phyloP scores from a whole-genome alignment of 2,113 vertebrate species.

The Microtus richardsoni region DNA sequence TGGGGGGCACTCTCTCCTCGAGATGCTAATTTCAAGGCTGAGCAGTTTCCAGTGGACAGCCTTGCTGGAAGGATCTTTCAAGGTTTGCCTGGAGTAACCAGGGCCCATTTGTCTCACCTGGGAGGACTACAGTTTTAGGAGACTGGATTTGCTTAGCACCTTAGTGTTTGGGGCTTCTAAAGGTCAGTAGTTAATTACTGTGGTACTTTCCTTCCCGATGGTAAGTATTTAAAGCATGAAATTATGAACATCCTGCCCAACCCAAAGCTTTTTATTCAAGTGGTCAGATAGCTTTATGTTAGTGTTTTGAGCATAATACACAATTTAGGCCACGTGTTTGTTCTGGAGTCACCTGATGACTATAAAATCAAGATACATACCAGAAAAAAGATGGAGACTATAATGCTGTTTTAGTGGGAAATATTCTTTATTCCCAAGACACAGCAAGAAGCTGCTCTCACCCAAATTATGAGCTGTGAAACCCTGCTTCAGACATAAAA shows the following conservation, averaged over 20 bases:
- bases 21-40: slow-evolving; percentile 89
- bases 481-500: slow-evolving; percentile 56
- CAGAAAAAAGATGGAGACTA: slow-evolving; percentile 59
- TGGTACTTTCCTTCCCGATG: slow-evolving; percentile 50
- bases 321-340: slow-evolving; percentile 83
- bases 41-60: slow-evolving; percentile 82
- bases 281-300: slow-evolving; percentile 76
- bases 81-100: slow-evolving; percentile 78
- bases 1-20: slow-evolving; percentile 67
- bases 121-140: slow-evolving; percentile 71
- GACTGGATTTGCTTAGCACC: slow-evolving; percentile 72
- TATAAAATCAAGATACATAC: slow-evolving; percentile 80
- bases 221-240: slow-evolving; percentile 50
- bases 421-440: slow-evolving; percentile 61
- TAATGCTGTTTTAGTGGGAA: slow-evolving; percentile 66
- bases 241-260: background rate
- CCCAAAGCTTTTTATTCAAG: slow-evolving; percentile 72
- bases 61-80: slow-evolving; percentile 86
- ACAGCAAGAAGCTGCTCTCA: slow-evolving; percentile 60
- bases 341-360: slow-evolving; percentile 80
- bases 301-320: slow-evolving; percentile 75
- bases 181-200: slow-evolving; percentile 67
- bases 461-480: slow-evolving; percentile 67
- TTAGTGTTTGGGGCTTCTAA: slow-evolving; percentile 53
- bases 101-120: slow-evolving; percentile 85